Base-by-base conservation (phyloP, 2,797 vertebrate species). In the Darevskia nairensis region DNA sequence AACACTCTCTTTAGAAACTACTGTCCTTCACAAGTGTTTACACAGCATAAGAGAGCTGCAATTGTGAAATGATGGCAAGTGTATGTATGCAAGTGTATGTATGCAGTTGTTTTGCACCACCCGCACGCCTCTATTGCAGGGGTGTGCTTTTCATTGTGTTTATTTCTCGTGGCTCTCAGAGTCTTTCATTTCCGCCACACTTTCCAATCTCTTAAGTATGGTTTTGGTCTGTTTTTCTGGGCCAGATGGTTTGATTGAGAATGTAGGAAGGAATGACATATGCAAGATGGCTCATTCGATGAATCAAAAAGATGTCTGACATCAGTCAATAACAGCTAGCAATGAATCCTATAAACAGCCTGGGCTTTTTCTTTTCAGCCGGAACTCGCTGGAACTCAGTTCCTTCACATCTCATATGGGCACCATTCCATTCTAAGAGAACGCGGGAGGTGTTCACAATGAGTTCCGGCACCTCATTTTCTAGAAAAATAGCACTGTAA, bases 241-340 rank as follows among this genome's bases (percentile, higher is more conserved):
- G 41, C 77, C 23, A 88, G 88, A 82, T 87, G 71, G 25, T 71
- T 90, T 85, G 41, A 46, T 84, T 25, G 72, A 78, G 39, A 3
- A 91, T 89, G 44, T 25, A 84, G 50, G 74, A 91, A 84, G 46
- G 79, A 82, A 85, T 78, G 69, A 84, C 50, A 79, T 59, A 41
- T 71, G 27, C 8, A 88, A 21, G 46, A 44, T 84, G 1, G 4
- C 86, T 2, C 8, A 13, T 91, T 86, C 41, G 55, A 55, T 74
- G 64, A 90, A 86, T 3, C 0, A 0, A 77, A 90, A 75, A 11
- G 8, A 78, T 78, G 35, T 0, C 41, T 15, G 3, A n/a, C 32
- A 82, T 44, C 76, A 59, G 10, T 17, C 2, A 68, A 71, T 81
- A 87, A 13, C 39, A 78, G 27, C 39, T 61, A 79, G 32, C 13